These are phyloP conservation scores for Callospermophilus lateralis DNA, from an alignment of 2,113 vertebrate species.

Conservation along the genomic window DNA sequence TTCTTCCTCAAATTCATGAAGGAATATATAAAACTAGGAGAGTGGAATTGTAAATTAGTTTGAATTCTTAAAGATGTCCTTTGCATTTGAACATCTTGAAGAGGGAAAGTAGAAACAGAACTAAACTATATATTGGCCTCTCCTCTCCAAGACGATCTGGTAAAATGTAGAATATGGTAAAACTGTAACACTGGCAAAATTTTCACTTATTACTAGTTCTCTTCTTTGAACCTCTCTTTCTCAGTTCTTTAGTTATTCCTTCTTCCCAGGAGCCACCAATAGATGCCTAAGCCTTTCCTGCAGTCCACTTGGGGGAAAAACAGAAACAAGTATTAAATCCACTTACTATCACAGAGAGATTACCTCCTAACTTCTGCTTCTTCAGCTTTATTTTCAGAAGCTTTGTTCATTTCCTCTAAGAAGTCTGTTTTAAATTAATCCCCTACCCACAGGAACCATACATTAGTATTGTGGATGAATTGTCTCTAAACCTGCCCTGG, in stretches of 20 bases:
- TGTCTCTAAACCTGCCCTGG: neutral
- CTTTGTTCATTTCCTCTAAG: neutral
- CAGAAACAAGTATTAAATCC: neutral
- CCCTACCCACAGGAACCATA: neutral
- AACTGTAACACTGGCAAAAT: neutral
- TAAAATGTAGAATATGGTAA: neutral
- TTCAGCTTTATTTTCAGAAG: neutral
- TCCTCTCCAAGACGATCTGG: neutral
- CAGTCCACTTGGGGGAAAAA: neutral
- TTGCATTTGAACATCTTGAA: neutral
- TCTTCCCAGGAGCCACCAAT: neutral
- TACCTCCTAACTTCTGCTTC: neutral
- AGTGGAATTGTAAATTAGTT: neutral
- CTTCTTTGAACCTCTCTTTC: neutral
- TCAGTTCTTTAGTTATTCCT: neutral
- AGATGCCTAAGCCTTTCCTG: neutral
- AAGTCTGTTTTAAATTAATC: neutral
- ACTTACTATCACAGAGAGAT: neutral
- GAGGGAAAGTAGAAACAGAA: neutral
- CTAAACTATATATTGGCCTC: neutral
- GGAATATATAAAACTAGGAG: neutral
- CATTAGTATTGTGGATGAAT: neutral
- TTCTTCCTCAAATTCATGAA: neutral
- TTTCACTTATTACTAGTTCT: neutral
- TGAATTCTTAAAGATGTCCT: neutral